Evolutionary conservation across 2,888 invertebrate genomes (phyloP).

Genomic region (Ichneumon xanthorius): DNA sequence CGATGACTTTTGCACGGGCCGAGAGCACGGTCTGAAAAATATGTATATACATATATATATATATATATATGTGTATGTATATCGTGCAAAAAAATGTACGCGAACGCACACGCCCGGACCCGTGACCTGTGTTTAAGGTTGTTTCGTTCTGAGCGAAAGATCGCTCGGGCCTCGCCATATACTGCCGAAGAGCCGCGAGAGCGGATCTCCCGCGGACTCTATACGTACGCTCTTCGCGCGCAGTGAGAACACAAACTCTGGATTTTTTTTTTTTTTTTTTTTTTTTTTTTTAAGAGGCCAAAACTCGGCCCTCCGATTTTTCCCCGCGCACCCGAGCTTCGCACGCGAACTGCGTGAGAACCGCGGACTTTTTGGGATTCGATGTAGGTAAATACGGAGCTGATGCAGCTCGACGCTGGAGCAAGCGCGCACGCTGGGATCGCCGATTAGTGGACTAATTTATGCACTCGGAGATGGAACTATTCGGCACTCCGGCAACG

Average conservation of each 20-base stretch:
- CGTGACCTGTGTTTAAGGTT: slow-evolving; percentile 83
- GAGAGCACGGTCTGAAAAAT: slow-evolving; percentile 53
- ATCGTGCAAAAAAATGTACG: slow-evolving; percentile 66
- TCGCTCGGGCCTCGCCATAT: slow-evolving; percentile 3
- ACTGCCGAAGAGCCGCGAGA: slow-evolving; percentile 11
- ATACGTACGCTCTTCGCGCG: background rate
- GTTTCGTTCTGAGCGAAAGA: slow-evolving; percentile 69
- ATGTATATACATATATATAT: background rate
- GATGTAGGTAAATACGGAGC: slow-evolving; percentile 66
- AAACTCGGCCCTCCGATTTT: slow-evolving; percentile 20
- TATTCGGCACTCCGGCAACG: slow-evolving; percentile 3
- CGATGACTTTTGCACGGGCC: slow-evolving; percentile 77
- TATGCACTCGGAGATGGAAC: slow-evolving; percentile 32
- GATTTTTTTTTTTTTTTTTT: slow-evolving; percentile 13
- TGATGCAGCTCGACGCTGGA: slow-evolving; percentile 32
- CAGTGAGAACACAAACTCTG: slow-evolving; percentile 3
- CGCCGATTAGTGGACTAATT: slow-evolving; percentile 34
- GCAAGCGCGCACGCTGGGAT: slow-evolving; percentile 35
- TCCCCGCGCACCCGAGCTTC: background rate
- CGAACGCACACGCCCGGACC: slow-evolving; percentile 70
- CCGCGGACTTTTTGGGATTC: slow-evolving; percentile 62
- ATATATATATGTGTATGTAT: slow-evolving; percentile 25
- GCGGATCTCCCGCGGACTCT: slow-evolving; percentile 37
- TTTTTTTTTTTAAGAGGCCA: slow-evolving; percentile 33
- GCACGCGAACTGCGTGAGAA: slow-evolving; percentile 67